Evolutionary conservation across 2,888 invertebrate species (phyloP), one percentile per base, ranked within the genome.

Genomic region (Clivina fossor): DNA sequence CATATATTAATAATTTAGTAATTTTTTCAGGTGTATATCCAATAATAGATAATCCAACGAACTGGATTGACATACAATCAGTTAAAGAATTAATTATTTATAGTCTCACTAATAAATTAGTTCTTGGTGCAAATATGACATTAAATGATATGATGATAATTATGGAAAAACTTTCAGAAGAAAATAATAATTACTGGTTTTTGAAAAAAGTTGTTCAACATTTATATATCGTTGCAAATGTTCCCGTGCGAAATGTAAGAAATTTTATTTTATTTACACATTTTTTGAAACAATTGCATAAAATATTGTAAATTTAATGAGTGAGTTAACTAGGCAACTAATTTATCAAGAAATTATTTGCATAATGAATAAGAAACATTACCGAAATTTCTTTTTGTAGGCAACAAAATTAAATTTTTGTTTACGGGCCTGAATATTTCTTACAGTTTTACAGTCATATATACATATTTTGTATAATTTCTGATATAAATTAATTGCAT

Each of bases 171-270:
- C 59, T 74, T 1, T 66, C 76, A 0, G 70, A 64, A 5, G 71
- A 69, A 8, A 75, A 79, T 30, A 59, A 63, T 0, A 76, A 80
- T 13, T 88, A 84, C 65, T 69, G 71, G 2, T 86, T 88, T 66
- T 69, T 86, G 49, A 69, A 71, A 1, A 74, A 75, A 32, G 72
- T 88, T 57, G 77, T 77, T 18, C 71, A 80, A 15, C 88, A 89
- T 67, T 70, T 88, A 59, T 82, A 84, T 62, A 68, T 85, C 48
- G 81, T 89, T 1, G 89, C 88, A 0, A 84, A 83, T 68, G 77
- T 84, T 2, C 82, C 86, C 13, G 83, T 89, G 1, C 76, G 88
- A 69, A 89, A 88, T 74, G 86, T 87, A 69, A 77, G 81, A 74
- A 50, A 26, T 4, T 9, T 13, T 35, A 13, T 13, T 3, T 13